These are phyloP conservation scores for Gopherus flavomarginatus DNA, from an alignment of 2,113 vertebrate genomes.

Conservation along the genomic window DNA sequence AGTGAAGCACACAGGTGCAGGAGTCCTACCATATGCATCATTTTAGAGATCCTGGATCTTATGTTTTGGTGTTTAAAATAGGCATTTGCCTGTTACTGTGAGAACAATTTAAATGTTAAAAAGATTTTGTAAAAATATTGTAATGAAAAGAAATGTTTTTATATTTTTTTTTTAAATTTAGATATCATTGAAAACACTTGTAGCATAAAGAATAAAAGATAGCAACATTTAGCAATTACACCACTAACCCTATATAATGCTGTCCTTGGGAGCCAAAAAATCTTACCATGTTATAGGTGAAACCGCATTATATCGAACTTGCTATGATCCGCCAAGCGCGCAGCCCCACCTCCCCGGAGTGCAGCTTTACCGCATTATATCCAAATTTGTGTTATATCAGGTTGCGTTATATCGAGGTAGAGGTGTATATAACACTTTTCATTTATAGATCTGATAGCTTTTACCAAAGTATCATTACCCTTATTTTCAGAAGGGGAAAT, in stretches of 20 bases:
- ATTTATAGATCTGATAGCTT: neutral
- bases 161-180: neutral
- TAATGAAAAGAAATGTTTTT: neutral
- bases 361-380: no score
- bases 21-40: neutral
- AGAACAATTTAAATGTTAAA: neutral
- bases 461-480: neutral
- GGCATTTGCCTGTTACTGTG: neutral
- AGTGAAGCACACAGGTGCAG: neutral
- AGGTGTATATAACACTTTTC: neutral
- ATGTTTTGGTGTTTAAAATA: neutral
- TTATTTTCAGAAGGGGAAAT: neutral
- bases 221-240: neutral
- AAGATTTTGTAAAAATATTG: constrained; percentile 48
- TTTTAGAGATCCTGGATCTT: neutral
- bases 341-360: no score
- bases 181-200: constrained; percentile 40
- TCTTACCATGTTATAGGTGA: no score
- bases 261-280: no score
- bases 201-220: neutral
- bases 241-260: no score
- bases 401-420: no score
- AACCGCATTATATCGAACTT: no score
- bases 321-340: no score
- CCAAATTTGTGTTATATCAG: no score